phyloP scores from a whole-genome alignment of 64 coral and sea anemone genomes.

The Catalaphyllia jardinei region DNA sequence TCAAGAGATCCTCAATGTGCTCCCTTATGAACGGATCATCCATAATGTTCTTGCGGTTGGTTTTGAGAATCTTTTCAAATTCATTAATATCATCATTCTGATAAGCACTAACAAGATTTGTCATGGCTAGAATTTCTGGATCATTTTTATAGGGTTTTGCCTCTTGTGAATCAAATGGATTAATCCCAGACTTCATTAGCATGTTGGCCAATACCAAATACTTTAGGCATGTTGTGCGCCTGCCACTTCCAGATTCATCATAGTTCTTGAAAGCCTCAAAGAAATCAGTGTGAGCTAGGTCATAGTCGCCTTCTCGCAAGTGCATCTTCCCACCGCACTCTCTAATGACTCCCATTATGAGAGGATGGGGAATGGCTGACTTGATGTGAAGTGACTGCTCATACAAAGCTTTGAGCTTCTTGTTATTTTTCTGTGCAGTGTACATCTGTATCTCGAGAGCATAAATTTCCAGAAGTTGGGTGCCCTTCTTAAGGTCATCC shows the following conservation, averaged over 20 bases:
- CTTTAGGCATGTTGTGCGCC: conserved; percentile 95
- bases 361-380: conserved; percentile 95
- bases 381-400: conserved; percentile 97
- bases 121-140: conserved; percentile 96
- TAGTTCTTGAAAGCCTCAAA: conserved; percentile 99
- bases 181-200: conserved; percentile 99
- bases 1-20: conserved; percentile 98
- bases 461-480: conserved; percentile 96
- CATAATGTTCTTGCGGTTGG: conserved; percentile 99
- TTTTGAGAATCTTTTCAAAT: conserved; percentile 99
- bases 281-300: conserved; percentile 96
- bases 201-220: conserved; percentile 97
- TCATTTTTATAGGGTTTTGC: conserved; percentile 99
- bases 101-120: conserved; percentile 97
- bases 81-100: conserved; percentile 99
- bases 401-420: conserved; percentile 79
- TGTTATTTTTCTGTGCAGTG: conserved; percentile 79
- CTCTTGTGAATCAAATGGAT: conserved; percentile 99
- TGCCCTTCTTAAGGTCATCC: conserved; percentile 99
- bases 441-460: conserved; percentile 99
- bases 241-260: conserved; percentile 96
- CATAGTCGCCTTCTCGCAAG: conserved; percentile 94
- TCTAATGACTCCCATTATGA: conserved; percentile 97
- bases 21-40: conserved; percentile 98
- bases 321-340: conserved; percentile 99